Conservation (phyloP, 2,113 vertebrate genomes). For the Chitala chitala region DNA sequence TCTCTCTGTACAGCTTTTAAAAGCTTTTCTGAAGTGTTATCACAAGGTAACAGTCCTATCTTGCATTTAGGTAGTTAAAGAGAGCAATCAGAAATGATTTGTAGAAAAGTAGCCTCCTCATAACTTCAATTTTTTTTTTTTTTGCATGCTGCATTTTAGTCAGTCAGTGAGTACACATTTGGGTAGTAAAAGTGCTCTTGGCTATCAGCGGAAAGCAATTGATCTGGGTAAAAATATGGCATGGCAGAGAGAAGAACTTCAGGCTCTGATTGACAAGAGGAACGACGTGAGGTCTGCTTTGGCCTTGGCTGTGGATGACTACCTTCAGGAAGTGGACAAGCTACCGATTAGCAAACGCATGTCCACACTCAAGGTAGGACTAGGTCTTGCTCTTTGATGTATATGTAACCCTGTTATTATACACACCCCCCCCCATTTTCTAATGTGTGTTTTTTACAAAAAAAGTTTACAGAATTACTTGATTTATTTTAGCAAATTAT, state of each 20-base stretch:
- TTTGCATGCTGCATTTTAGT: neutral
- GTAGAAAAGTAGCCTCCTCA: neutral
- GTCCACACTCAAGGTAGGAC: constrained; percentile 50
- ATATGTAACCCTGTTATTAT: too few relatives aligned
- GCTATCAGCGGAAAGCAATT: neutral
- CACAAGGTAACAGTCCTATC: neutral
- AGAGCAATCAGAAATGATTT: too few relatives aligned
- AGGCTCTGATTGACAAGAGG: constrained; percentile 50
- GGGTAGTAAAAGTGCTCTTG: neutral
- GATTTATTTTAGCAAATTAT: too few relatives aligned
- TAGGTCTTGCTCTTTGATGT: neutral
- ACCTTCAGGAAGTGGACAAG: constrained; percentile 59
- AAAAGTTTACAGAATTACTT: too few relatives aligned
- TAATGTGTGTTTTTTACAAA: too few relatives aligned
- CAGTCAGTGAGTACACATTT: neutral
- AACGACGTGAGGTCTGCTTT: constrained; percentile 56
- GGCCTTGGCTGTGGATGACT: constrained; percentile 44
- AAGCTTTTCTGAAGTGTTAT: constrained; percentile 3
- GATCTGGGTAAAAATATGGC: neutral
- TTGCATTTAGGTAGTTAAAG: too few relatives aligned
- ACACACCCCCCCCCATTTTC: too few relatives aligned
- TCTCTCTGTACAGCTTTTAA: neutral
- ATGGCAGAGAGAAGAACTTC: constrained; percentile 48
- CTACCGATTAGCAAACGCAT: constrained; percentile 52
- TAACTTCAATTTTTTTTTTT: neutral